Evolutionary conservation across 2,113 vertebrate genomes (phyloP).

Genomic region (Pyrgilauda ruficollis): DNA sequence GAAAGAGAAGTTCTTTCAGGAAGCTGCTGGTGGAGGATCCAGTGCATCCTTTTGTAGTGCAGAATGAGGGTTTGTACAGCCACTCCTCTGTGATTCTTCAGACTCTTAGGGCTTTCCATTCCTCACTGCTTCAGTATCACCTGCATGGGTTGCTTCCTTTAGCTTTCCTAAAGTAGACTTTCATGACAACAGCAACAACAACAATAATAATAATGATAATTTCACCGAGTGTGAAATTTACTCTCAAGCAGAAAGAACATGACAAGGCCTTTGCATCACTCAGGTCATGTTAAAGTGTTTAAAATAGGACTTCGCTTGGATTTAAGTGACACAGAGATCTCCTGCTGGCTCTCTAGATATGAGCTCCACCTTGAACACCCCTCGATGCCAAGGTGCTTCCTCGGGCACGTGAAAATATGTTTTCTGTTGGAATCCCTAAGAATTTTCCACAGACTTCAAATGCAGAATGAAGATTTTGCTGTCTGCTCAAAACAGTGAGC

Average conservation of each 20-base stretch:
- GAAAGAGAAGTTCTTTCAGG: background rate
- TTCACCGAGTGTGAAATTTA: background rate
- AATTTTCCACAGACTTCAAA: background rate
- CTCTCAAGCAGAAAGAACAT: background rate
- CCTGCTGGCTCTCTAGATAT: background rate
- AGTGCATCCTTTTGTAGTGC: background rate
- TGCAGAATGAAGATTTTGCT: background rate
- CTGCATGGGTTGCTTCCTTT: background rate
- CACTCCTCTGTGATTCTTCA: background rate
- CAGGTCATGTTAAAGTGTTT: background rate
- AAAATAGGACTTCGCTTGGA: background rate
- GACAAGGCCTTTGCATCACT: background rate
- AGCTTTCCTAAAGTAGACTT: background rate
- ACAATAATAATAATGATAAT: background rate
- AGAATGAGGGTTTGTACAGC: background rate
- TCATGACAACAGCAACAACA: background rate
- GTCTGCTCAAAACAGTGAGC: background rate
- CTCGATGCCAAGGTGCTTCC: fast-evolving
- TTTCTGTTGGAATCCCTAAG: background rate
- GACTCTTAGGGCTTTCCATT: background rate
- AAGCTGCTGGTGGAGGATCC: background rate
- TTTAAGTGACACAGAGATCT: background rate
- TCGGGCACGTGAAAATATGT: background rate
- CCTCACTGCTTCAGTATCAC: background rate
- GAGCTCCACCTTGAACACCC: background rate